Evolutionary conservation across 2,888 invertebrate genomes (phyloP).

Genomic region (Diplolepis rosae): DNA sequence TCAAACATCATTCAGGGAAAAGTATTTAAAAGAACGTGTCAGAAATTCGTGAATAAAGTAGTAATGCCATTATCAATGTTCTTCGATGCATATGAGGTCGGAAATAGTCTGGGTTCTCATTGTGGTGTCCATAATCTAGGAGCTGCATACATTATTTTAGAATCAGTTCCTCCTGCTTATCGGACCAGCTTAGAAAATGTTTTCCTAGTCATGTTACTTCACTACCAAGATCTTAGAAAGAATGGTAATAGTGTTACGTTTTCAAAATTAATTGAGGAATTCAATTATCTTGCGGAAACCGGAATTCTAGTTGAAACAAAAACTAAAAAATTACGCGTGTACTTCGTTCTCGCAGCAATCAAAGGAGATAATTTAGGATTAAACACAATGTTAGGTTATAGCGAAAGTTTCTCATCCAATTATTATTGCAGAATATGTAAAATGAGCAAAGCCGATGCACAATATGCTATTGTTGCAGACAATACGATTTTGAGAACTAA

Average conservation of each 20-base stretch:
- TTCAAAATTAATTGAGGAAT: not conserved
- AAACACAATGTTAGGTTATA: no score
- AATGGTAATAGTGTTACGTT: not conserved
- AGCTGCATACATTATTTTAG: slow-evolving; percentile 29
- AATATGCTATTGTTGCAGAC: not conserved
- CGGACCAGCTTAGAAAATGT: slow-evolving; percentile 32
- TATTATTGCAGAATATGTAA: not conserved
- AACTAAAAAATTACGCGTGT: no score
- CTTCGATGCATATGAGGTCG: slow-evolving; percentile 37
- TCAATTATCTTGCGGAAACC: not conserved
- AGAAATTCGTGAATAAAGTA: slow-evolving; percentile 21
- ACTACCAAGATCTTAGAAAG: slow-evolving; percentile 20
- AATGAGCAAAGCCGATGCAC: not conserved
- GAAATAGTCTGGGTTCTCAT: slow-evolving; percentile 29
- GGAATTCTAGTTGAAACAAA: not conserved
- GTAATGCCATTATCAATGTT: slow-evolving; percentile 30
- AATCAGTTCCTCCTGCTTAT: slow-evolving; percentile 29
- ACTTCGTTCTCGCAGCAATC: not conserved
- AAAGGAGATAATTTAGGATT: no score
- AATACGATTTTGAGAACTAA: not conserved
- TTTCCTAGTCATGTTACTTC: slow-evolving; percentile 28
- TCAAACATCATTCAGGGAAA: not conserved
- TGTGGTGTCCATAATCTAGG: slow-evolving; percentile 35
- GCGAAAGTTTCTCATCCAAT: not conserved
- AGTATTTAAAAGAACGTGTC: not conserved